Conservation (phyloP, 2,797 vertebrate genomes). For the Fratercula arctica region DNA sequence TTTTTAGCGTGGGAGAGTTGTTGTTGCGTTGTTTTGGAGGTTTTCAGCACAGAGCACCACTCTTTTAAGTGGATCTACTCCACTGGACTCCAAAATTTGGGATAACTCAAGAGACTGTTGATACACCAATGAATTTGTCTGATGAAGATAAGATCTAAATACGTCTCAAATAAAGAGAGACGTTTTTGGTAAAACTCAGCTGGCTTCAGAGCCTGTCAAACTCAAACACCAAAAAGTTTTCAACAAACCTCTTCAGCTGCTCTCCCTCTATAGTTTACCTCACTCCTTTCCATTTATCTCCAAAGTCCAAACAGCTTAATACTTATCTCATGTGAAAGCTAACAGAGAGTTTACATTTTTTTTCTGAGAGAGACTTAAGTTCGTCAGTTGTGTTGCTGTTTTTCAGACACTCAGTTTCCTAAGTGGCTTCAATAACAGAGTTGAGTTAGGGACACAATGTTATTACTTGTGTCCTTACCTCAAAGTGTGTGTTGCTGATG, state of each 20-base stretch:
- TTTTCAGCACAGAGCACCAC: background rate
- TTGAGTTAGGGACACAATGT: background rate
- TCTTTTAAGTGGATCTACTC: background rate
- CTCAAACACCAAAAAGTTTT: background rate
- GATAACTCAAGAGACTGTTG: background rate
- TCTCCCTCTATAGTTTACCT: background rate
- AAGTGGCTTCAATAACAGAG: background rate
- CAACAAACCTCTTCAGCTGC: background rate
- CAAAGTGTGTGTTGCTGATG: background rate
- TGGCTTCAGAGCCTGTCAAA: background rate
- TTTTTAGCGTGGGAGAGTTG: background rate
- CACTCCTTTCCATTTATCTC: background rate
- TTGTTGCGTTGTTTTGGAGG: background rate
- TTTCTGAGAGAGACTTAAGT: background rate
- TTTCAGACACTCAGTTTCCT: background rate
- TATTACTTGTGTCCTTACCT: background rate
- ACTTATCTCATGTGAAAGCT: background rate
- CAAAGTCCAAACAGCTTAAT: slow-evolving; percentile 12
- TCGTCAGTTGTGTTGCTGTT: background rate
- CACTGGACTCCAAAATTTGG: background rate
- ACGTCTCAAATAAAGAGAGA: background rate
- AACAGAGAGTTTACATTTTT: background rate
- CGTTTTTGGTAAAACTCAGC: background rate
- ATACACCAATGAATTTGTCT: background rate
- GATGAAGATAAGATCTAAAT: background rate